These are phyloP conservation scores for Aplysina aerophoba DNA, from an alignment of 37 sponge, comb jelly and placozoan species.

Conservation along the genomic window DNA sequence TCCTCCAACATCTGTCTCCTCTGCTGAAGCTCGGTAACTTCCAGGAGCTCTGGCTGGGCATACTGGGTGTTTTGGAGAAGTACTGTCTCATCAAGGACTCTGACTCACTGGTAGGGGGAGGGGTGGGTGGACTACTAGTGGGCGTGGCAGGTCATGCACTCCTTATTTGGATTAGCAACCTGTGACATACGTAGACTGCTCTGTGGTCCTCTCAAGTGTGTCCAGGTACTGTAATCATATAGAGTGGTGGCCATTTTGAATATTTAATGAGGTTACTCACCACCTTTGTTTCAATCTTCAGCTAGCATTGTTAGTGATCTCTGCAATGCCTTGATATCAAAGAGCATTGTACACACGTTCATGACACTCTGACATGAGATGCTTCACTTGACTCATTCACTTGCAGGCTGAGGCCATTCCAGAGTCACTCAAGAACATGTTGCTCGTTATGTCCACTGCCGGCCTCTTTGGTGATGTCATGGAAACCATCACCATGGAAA, in stretches of 20 bases:
- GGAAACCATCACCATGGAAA: constrained; percentile 23
- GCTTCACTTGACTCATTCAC: background rate
- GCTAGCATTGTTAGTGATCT: too few species aligned
- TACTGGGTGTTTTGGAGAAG: constrained; percentile 91
- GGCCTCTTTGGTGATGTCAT: constrained; percentile 72
- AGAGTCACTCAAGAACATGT: constrained; percentile 88
- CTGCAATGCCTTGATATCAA: too few species aligned
- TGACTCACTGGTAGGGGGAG: constrained; percentile 61
- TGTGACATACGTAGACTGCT: too few species aligned
- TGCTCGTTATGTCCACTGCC: constrained; percentile 84
- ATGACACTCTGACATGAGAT: too few species aligned
- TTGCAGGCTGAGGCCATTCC: constrained; percentile 80
- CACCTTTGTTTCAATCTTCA: too few species aligned
- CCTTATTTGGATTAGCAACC: too few species aligned
- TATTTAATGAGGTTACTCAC: too few species aligned
- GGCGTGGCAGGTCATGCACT: too few species aligned
- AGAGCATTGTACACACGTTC: too few species aligned
- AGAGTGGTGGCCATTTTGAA: too few species aligned
- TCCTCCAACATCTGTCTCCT: constrained; percentile 87
- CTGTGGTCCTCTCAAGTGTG: too few species aligned
- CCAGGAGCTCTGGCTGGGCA: constrained; percentile 82
- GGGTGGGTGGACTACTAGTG: background rate
- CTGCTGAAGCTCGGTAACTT: constrained; percentile 66
- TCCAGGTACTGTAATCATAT: too few species aligned
- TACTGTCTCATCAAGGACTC: constrained; percentile 73